Evolutionary conservation across 2,888 invertebrate species (phyloP).

Genomic region (Zaprionus obscuricornis): DNA sequence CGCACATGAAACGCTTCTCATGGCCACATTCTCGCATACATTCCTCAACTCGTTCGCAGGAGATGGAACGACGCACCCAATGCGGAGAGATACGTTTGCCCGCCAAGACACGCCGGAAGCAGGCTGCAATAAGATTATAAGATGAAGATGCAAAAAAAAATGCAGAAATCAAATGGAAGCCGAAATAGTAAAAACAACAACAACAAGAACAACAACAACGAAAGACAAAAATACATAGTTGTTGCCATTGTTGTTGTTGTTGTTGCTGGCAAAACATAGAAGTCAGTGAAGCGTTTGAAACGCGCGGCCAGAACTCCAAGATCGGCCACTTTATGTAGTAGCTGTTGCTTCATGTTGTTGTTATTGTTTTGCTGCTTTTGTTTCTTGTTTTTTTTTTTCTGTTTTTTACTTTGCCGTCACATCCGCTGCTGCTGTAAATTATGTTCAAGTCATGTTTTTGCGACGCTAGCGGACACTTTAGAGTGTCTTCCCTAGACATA

Average conservation of each 20-base stretch:
- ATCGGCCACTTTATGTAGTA: conserved; percentile 48
- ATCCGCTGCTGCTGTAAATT: conserved; percentile 72
- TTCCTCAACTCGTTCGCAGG: conserved; percentile 89
- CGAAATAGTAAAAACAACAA: conserved; percentile 4
- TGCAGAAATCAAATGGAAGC: conserved; percentile 30
- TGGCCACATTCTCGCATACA: conserved; percentile 90
- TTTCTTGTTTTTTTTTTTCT: conserved; percentile 20
- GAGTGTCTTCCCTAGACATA: not conserved
- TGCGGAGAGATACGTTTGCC: conserved; percentile 89
- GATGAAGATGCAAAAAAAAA: conserved; percentile 19
- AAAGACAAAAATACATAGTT: conserved; percentile 5
- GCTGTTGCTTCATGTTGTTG: conserved; percentile 48
- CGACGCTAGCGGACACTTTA: conserved; percentile 40
- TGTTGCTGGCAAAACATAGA: conserved; percentile 11
- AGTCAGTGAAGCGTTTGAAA: conserved; percentile 65
- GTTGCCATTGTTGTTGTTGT: too few relatives aligned
- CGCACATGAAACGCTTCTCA: conserved; percentile 90
- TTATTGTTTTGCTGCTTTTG: conserved; percentile 14
- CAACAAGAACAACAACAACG: conserved; percentile 4
- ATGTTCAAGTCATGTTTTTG: conserved; percentile 74
- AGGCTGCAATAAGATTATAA: conserved; percentile 85
- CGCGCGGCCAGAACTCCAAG: conserved; percentile 64
- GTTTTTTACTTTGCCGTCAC: conserved; percentile 44
- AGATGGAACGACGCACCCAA: conserved; percentile 87
- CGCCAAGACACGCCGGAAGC: conserved; percentile 90